Base-by-base conservation (phyloP, 2,888 invertebrate species). In the Flexamia atlantica region DNA sequence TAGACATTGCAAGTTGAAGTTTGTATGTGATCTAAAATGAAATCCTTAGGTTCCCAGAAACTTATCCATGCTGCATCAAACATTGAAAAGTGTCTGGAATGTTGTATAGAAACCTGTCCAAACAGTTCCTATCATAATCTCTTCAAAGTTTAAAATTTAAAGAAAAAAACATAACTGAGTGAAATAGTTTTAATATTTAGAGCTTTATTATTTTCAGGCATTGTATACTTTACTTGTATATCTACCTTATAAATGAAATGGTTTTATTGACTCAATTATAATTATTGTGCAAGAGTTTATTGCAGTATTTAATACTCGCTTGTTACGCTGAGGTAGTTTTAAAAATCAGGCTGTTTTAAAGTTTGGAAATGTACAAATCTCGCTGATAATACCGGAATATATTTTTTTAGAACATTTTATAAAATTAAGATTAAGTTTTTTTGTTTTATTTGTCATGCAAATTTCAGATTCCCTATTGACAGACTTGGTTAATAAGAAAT, bases 231-330 rank as follows among this genome's bases (percentile, higher is more conserved):
- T 40, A 42, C 46, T 50, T 46, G 50, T 76, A 76, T 4, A 76
- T 76, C 14, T 4, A 46, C 23, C 2, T 23, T 46, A 28, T 42
- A 17, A 46, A 28, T 7, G 32, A 42, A 32, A 20, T 46, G 40
- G 17, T 25, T 23, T 72, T 46, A 46, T 76, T 25, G 5, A 28
- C 23, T 36, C 25, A 14, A 76, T 28, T 74, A 4, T 64, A 64
- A n/a, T n/a, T n/a, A 64, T 17, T 46, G 46, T 76, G 5, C 17
- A 23, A 76, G 46, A 76, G 76, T 76, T 76, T 76, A 76, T 76
- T 28, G 76, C 46, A 76, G 76, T 76, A 76, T 76, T 40, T 46
- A 76, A 76, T 76, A 76, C 76, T 76, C 46, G 76, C 76, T 76
- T 76, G 76, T 76, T 76, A 76, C 46, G n/a, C 50, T 28, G 36